phyloP scores from a whole-genome alignment of 2,113 vertebrate genomes.

The Rostratula benghalensis region DNA sequence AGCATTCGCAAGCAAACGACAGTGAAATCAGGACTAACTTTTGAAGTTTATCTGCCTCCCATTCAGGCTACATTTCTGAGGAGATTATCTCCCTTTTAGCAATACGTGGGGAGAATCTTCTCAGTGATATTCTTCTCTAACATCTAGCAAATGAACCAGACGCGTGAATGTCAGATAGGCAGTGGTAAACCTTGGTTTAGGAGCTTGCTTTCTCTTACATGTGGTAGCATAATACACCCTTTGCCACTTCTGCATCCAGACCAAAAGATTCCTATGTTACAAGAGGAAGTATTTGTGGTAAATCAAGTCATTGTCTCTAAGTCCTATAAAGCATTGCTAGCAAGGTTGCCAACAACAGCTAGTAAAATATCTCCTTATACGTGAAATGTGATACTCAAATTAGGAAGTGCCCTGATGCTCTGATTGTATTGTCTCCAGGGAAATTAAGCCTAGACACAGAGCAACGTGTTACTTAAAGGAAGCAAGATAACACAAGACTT shows the following conservation, averaged over 20 bases:
- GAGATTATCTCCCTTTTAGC: neutral
- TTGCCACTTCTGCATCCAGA: neutral
- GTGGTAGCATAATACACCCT: neutral
- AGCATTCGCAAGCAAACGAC: neutral
- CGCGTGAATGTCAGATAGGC: neutral
- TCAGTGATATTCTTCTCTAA: neutral
- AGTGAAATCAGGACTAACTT: neutral
- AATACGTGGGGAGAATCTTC: neutral
- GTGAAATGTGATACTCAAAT: neutral
- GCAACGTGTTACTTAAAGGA: neutral
- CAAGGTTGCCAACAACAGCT: neutral
- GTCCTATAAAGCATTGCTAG: neutral
- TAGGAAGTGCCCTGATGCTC: neutral
- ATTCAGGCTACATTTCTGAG: neutral
- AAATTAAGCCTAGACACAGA: neutral
- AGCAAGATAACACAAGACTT: neutral
- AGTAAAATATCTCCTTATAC: neutral
- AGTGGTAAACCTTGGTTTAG: neutral
- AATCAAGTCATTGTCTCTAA: neutral
- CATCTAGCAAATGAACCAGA: neutral
- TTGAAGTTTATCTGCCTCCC: neutral
- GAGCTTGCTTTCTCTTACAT: neutral
- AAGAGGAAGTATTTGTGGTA: neutral
- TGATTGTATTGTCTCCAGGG: neutral
- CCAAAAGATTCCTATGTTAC: neutral